phyloP scores from a whole-genome alignment of 2,797 vertebrate species.

The Pseudochirops corinnae region DNA sequence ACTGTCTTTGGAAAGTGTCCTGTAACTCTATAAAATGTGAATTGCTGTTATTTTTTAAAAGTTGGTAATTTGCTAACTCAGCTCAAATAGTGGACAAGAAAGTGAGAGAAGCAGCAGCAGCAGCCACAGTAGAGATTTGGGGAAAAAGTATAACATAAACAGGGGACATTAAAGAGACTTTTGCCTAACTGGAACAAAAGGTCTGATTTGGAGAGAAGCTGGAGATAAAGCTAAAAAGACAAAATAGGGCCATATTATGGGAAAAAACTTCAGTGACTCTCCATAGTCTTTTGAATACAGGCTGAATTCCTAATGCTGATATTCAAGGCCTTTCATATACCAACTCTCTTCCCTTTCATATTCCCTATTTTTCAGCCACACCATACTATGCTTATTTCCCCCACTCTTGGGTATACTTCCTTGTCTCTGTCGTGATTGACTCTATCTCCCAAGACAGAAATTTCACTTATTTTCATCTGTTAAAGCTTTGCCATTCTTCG shows the following conservation, averaged over 20 bases:
- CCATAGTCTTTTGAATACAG: background rate
- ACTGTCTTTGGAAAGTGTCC: background rate
- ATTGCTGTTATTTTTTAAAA: no score
- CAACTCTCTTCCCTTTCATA: background rate
- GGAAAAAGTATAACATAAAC: background rate
- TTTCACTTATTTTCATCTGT: background rate
- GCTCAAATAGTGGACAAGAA: no score
- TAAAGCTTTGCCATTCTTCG: background rate
- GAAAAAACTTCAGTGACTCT: background rate
- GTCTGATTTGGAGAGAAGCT: background rate
- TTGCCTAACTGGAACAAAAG: background rate
- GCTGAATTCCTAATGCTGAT: background rate
- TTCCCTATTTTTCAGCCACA: background rate
- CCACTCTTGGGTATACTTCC: background rate
- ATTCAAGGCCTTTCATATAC: background rate
- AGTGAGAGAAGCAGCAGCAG: no score
- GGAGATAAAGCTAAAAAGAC: background rate
- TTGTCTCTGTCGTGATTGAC: background rate
- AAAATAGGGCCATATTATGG: background rate
- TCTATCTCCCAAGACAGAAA: background rate
- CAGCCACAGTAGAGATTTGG: no score
- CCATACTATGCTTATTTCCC: background rate
- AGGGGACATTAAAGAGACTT: background rate
- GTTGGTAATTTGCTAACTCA: no score
- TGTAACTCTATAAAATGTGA: background rate